Conservation (phyloP, 1,140 invertebrate genomes). For the Brachionus plicatilis region DNA sequence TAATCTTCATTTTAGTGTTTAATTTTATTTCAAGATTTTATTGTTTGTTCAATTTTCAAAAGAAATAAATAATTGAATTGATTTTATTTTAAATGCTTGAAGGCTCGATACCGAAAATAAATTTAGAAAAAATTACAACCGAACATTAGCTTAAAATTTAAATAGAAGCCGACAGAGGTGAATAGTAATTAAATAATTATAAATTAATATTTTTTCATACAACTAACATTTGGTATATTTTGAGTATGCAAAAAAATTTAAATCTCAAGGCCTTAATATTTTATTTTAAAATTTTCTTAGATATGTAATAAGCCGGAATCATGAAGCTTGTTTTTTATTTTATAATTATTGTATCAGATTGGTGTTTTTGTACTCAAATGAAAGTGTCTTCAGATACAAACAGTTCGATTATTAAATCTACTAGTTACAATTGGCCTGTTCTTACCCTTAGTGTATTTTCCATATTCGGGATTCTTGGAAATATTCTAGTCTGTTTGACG, state of each 20-base stretch:
- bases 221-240: background rate
- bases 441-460: background rate
- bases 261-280: background rate
- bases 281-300: background rate
- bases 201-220: background rate
- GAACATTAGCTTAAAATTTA: background rate
- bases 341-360: background rate
- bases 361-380: background rate
- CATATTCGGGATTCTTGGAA: slow-evolving; percentile 33
- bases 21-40: background rate
- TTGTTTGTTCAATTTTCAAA: background rate
- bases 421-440: slow-evolving; percentile 34
- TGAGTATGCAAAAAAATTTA: background rate
- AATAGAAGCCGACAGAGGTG: background rate
- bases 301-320: background rate
- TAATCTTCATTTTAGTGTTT: background rate
- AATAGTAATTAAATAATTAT: background rate
- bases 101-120: background rate
- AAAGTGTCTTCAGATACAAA: background rate
- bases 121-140: background rate
- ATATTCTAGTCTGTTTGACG: slow-evolving; percentile 29
- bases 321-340: background rate
- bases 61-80: background rate
- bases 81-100: background rate
- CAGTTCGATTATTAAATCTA: background rate